phyloP scores from a whole-genome alignment of 2,888 invertebrate species.

The Scaptomyza caliginosa region DNA sequence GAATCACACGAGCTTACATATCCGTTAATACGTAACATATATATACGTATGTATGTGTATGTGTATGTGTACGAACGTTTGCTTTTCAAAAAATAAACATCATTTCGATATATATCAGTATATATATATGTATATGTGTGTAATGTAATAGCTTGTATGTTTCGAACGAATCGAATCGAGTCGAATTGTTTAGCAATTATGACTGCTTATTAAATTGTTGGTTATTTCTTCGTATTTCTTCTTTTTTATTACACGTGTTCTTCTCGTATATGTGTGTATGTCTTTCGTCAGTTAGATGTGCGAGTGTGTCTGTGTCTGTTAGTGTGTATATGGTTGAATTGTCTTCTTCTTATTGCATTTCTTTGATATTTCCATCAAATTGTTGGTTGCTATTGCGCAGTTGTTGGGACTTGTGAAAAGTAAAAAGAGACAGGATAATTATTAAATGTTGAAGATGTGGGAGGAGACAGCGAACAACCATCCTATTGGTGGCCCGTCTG shows the following conservation, averaged over 20 bases:
- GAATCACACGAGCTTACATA: conserved; percentile 22
- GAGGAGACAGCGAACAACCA: neutral
- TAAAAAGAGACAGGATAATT: conserved; percentile 10
- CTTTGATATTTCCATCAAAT: neutral
- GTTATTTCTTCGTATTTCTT: neutral
- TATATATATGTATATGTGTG: neutral
- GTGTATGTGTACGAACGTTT: neutral
- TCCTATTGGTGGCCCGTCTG: conserved; percentile 67
- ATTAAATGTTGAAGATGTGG: neutral
- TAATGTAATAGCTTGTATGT: conserved; percentile 1
- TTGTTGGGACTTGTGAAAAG: conserved; percentile 18
- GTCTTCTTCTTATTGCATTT: conserved; percentile 15
- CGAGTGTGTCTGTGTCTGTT: conserved; percentile 1
- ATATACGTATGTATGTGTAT: neutral
- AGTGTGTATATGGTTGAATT: conserved; percentile 2
- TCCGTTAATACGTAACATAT: neutral
- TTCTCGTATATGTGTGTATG: neutral
- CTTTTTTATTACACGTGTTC: neutral
- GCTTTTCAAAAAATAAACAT: neutral
- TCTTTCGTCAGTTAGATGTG: conserved; percentile 8
- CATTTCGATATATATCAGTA: neutral
- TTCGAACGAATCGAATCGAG: conserved; percentile 14
- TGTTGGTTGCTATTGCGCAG: conserved; percentile 6
- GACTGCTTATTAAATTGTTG: neutral
- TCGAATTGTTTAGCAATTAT: conserved; percentile 17